A percentile compares a stretch with the other conserved stretches of the same genome.
Evolutionary conservation across 1,140 invertebrate species (phyloP).

Genomic region (Ylistrum balloti): DNA sequence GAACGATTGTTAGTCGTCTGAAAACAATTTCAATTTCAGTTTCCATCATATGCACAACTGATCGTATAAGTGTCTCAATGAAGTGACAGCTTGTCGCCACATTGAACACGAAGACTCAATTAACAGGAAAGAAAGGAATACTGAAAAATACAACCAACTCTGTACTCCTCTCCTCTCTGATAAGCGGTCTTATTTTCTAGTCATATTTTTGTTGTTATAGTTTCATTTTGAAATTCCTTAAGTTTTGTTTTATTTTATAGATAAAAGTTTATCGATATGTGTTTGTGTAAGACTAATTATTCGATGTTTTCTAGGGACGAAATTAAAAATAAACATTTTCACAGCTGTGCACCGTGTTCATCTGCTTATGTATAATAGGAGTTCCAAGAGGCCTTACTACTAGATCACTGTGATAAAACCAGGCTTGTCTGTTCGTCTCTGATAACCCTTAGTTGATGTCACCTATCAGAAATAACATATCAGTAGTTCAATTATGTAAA

Average conservation of each 20-base stretch:
- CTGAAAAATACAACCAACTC: background rate
- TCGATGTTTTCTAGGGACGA: background rate
- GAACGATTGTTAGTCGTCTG: background rate
- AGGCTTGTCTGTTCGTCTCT: background rate
- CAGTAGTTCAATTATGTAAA: background rate
- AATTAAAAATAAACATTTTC: background rate
- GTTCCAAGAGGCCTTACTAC: background rate
- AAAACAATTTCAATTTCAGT: background rate
- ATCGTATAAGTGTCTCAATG: slow-evolving; percentile 22
- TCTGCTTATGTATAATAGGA: background rate
- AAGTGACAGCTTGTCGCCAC: background rate
- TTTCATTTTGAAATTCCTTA: slow-evolving; percentile 1
- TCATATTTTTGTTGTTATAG: background rate
- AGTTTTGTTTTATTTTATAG: background rate
- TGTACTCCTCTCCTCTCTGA: background rate
- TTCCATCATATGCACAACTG: background rate
- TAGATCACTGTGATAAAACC: background rate
- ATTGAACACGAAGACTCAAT: background rate
- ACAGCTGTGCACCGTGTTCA: background rate
- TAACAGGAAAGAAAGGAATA: background rate
- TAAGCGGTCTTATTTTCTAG: background rate
- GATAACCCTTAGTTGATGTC: background rate
- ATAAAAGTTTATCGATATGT: background rate
- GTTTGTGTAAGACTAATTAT: background rate
- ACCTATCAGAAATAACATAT: background rate